Evolutionary conservation across 2,113 vertebrate species (phyloP).

Genomic region (Todiramphus chloris): DNA sequence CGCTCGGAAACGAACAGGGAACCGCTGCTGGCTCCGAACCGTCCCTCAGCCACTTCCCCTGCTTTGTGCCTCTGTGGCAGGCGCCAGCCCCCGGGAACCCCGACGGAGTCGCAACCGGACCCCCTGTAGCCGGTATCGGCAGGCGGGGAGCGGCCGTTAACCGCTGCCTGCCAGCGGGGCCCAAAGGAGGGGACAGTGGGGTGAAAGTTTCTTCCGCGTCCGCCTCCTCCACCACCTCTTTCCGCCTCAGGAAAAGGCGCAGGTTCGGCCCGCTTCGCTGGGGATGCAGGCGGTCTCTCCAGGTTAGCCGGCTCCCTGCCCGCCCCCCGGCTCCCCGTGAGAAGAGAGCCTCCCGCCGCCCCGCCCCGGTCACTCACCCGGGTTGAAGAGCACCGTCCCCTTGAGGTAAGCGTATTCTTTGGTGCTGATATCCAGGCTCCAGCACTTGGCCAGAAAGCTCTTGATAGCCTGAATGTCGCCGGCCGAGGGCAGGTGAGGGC

Average conservation of each 20-base stretch:
- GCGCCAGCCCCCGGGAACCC: not conserved
- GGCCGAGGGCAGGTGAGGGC: constrained; percentile 69
- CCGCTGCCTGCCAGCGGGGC: not conserved
- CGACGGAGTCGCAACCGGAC: not conserved
- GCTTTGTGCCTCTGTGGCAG: not conserved
- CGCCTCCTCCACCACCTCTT: not conserved
- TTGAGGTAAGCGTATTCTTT: constrained; percentile 98
- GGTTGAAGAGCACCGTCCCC: constrained; percentile 94
- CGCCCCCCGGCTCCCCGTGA: not conserved
- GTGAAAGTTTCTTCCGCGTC: not conserved
- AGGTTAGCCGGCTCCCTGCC: not conserved
- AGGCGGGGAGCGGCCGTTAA: not conserved
- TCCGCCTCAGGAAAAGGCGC: not conserved
- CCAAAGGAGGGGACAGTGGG: fast-evolving
- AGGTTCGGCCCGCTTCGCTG: not conserved
- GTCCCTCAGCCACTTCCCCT: no score
- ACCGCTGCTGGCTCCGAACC: not conserved
- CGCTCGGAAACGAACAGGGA: not conserved
- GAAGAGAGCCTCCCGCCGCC: not conserved
- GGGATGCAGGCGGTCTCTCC: fast-evolving
- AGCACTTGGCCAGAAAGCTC: constrained; percentile 90
- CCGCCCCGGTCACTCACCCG: constrained; percentile 75
- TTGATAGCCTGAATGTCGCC: constrained; percentile 86
- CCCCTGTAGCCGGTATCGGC: no score
- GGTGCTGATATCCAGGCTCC: constrained; percentile 91